These are phyloP conservation scores for Agrotis segetum DNA, from an alignment of 2,888 invertebrate genomes.

Conservation along the genomic window DNA sequence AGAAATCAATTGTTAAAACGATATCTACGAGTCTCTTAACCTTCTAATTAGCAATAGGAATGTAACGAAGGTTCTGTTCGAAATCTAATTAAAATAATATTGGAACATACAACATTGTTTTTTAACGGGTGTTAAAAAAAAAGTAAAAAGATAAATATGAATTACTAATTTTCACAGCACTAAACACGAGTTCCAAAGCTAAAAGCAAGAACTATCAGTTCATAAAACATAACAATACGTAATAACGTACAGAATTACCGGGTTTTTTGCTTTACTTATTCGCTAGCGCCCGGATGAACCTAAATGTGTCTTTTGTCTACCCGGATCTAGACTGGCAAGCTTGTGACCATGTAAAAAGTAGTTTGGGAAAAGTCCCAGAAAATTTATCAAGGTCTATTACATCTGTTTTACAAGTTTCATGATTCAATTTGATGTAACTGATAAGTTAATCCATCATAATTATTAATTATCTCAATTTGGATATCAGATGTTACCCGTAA, in stretches of 20 bases:
- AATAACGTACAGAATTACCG: slow-evolving; percentile 62
- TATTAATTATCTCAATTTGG: background rate
- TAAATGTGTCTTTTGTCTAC: slow-evolving; percentile 81
- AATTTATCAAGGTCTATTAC: background rate
- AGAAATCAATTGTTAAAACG: too few species aligned
- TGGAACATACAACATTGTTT: background rate
- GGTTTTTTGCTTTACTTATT: slow-evolving; percentile 73
- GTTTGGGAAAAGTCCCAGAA: slow-evolving; percentile 27
- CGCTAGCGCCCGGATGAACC: slow-evolving; percentile 73
- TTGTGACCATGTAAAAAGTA: slow-evolving; percentile 39
- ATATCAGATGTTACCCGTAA: slow-evolving; percentile 14
- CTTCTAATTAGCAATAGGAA: background rate
- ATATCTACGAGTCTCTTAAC: too few species aligned
- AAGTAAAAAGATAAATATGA: too few species aligned
- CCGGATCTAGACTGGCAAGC: slow-evolving; percentile 59
- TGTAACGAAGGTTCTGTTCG: background rate
- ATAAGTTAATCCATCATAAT: slow-evolving; percentile 16
- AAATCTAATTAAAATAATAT: background rate
- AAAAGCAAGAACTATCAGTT: slow-evolving; percentile 25
- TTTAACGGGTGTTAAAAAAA: too few species aligned
- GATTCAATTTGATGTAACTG: background rate
- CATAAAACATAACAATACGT: slow-evolving; percentile 59
- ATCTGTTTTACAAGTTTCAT: background rate
- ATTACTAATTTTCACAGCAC: background rate
- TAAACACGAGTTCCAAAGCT: slow-evolving; percentile 5